Evolutionary conservation across 2,888 invertebrate genomes (phyloP).

Genomic region (Lacanobia oleracea): DNA sequence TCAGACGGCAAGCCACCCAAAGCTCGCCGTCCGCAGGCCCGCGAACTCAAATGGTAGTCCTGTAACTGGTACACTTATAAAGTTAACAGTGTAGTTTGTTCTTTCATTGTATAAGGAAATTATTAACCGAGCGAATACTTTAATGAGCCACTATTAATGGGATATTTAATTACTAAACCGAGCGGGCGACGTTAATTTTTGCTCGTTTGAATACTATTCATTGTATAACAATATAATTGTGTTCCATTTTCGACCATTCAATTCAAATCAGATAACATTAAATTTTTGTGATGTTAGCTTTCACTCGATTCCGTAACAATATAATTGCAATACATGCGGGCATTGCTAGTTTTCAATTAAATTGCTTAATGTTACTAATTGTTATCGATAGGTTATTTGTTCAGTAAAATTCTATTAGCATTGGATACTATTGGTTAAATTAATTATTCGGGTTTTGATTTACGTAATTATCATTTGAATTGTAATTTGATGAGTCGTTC

Average conservation of each 20-base stretch:
- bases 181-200: no score
- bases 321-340: conserved; percentile 46
- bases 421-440: neutral
- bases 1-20: no score
- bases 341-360: conserved; percentile 12
- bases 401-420: neutral
- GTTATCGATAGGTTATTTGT: neutral
- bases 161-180: no score
- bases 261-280: conserved; percentile 21
- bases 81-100: neutral
- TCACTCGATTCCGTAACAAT: conserved; percentile 39
- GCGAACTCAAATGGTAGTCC: no score
- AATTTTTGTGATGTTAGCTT: conserved; percentile 25
- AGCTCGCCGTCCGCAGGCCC: no score
- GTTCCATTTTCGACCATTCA: conserved; percentile 5
- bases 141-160: no score
- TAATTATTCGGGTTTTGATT: neutral
- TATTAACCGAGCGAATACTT: no score
- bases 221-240: neutral
- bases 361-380: conserved; percentile 31
- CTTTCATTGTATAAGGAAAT: neutral
- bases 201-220: no score
- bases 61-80: neutral
- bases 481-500: neutral
- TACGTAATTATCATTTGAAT: neutral